Evolutionary conservation across 2,113 vertebrate genomes (phyloP).

Genomic region (Tichodroma muraria): DNA sequence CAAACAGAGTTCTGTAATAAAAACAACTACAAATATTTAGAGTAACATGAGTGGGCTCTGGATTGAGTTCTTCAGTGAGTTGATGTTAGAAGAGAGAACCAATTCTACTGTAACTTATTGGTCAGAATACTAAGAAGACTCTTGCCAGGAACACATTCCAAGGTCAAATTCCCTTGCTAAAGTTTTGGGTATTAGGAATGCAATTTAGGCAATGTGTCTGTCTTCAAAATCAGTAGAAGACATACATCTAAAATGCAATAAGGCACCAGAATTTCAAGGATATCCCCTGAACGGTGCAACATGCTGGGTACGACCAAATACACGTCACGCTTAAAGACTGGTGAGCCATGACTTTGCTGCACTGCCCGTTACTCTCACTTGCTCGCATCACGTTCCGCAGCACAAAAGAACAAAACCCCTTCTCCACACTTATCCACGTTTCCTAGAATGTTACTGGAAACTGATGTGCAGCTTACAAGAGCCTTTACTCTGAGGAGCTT

Average conservation of each 20-base stretch:
- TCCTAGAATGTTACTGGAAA: background rate
- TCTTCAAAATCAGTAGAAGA: background rate
- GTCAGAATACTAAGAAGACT: background rate
- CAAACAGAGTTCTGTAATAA: background rate
- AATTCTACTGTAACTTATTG: background rate
- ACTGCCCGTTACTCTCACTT: background rate
- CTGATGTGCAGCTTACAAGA: background rate
- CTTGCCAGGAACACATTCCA: background rate
- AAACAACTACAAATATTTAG: background rate
- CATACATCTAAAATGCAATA: background rate
- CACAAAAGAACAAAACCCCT: background rate
- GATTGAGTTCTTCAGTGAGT: background rate
- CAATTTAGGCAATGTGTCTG: background rate
- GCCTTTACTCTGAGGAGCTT: background rate
- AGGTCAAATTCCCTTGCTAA: background rate
- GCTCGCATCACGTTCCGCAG: background rate
- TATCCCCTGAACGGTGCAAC: background rate
- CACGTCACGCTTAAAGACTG: fast-evolving
- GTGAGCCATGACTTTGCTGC: background rate
- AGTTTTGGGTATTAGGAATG: background rate
- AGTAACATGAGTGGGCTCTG: background rate
- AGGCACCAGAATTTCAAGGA: background rate
- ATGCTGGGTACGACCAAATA: background rate
- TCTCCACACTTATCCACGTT: background rate
- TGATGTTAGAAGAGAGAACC: background rate